phyloP scores from a whole-genome alignment of 2,113 vertebrate genomes.

The Scytalopus superciliaris region DNA sequence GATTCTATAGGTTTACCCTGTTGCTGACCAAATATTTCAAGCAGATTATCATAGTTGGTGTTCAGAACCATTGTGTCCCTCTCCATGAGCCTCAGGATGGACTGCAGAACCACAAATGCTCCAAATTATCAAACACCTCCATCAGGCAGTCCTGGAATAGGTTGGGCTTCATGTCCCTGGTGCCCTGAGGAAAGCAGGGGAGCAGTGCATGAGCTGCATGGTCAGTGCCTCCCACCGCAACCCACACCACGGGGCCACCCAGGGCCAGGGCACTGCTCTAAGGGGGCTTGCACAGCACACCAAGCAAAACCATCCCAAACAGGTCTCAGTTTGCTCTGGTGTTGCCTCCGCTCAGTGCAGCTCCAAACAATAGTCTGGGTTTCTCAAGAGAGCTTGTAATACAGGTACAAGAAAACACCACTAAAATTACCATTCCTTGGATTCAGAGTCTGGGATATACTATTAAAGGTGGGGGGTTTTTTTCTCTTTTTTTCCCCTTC shows the following conservation, averaged over 20 bases:
- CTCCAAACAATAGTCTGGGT: not conserved
- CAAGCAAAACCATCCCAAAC: not conserved
- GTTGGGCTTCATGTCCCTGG: slow-evolving; percentile 73
- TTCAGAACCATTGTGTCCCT: slow-evolving; percentile 74
- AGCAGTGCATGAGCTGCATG: not conserved
- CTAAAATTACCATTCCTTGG: not conserved
- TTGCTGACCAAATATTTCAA: slow-evolving; percentile 76
- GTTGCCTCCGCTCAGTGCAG: not conserved
- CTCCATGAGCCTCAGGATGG: slow-evolving; percentile 74
- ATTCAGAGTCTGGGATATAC: not conserved
- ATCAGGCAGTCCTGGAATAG: slow-evolving; percentile 80
- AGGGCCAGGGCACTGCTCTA: not conserved
- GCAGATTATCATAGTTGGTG: slow-evolving; percentile 77
- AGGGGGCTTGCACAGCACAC: not conserved
- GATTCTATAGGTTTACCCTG: slow-evolving; percentile 77
- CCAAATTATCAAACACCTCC: slow-evolving; percentile 75
- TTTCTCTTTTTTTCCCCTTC: not conserved
- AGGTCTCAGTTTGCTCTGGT: not conserved
- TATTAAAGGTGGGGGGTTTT: fast-evolving
- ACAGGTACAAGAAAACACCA: not conserved
- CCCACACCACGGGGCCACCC: not conserved
- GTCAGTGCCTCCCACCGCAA: not conserved
- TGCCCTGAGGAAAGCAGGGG: slow-evolving; percentile 67
- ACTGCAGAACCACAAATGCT: slow-evolving; percentile 68
- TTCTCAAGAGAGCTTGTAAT: not conserved